A percentile compares a stretch with the other conserved stretches of the same genome.
Evolutionary conservation across 2,888 invertebrate species (phyloP).

Genomic region (Cotesia congregata): DNA sequence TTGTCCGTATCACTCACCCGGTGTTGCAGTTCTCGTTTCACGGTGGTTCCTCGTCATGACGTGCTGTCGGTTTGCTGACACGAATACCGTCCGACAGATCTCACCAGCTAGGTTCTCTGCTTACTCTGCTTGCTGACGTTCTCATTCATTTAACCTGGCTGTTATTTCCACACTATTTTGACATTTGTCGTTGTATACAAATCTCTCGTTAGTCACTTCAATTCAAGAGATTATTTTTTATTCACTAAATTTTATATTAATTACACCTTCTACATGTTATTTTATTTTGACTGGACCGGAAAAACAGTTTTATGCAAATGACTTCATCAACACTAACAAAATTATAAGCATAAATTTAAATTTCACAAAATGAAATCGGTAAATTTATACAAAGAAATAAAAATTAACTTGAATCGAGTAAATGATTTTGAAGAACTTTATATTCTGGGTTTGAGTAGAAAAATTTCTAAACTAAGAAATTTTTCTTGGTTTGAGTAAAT

Average conservation of each 20-base stretch:
- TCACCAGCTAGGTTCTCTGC: slow-evolving; percentile 13
- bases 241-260: not conserved
- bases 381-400: too few relatives aligned
- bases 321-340: too few relatives aligned
- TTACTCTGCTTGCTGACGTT: slow-evolving; percentile 10
- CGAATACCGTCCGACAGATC: slow-evolving; percentile 32
- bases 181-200: slow-evolving; percentile 11
- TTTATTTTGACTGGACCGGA: too few relatives aligned
- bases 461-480: too few relatives aligned
- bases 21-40: slow-evolving; percentile 36
- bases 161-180: slow-evolving; percentile 9
- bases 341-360: too few relatives aligned
- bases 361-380: too few relatives aligned
- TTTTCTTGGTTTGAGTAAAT: too few relatives aligned
- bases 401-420: too few relatives aligned
- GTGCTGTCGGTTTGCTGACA: slow-evolving; percentile 42
- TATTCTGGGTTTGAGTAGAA: too few relatives aligned
- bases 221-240: not conserved
- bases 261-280: not conserved
- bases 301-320: too few relatives aligned
- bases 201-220: slow-evolving; percentile 1
- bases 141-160: slow-evolving; percentile 30
- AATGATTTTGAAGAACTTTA: too few relatives aligned
- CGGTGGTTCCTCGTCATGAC: slow-evolving; percentile 32
- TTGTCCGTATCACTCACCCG: not conserved